These are phyloP conservation scores for Mungos mungo DNA, from an alignment of 2,113 vertebrate species.

Conservation along the genomic window DNA sequence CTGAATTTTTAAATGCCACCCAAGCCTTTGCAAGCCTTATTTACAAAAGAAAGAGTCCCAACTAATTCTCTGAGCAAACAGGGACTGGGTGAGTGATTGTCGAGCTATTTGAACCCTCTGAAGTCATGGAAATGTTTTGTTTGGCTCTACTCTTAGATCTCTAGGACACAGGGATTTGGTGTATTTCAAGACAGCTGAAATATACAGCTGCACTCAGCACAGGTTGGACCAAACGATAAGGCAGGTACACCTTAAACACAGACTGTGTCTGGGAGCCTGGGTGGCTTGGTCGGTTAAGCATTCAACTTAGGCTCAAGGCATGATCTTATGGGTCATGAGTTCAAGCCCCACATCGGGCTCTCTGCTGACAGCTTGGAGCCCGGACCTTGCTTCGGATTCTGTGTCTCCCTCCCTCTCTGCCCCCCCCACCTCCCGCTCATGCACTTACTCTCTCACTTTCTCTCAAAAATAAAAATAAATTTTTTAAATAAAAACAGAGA, in stretches of 20 bases:
- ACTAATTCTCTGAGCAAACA: background rate
- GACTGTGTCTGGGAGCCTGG: too few species aligned
- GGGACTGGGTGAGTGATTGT: background rate
- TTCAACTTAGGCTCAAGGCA: too few species aligned
- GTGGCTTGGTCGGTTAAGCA: too few species aligned
- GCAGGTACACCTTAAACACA: background rate
- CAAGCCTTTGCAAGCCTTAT: background rate
- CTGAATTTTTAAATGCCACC: background rate
- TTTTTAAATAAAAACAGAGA: background rate
- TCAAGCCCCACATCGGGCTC: too few species aligned
- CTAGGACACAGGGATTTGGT: background rate
- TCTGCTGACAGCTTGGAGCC: too few species aligned
- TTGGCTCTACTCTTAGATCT: background rate
- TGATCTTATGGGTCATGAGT: too few species aligned
- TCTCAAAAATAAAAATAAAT: too few species aligned
- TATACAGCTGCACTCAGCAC: background rate
- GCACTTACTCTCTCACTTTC: too few species aligned
- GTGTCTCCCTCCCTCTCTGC: too few species aligned
- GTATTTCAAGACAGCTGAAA: background rate
- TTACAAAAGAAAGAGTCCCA: background rate
- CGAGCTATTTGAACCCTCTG: background rate
- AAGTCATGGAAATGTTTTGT: background rate
- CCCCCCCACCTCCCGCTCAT: too few species aligned
- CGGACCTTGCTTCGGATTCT: too few species aligned
- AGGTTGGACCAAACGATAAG: background rate